Conservation (phyloP, 2,888 invertebrate species). For the Drosophila paramelanica region DNA sequence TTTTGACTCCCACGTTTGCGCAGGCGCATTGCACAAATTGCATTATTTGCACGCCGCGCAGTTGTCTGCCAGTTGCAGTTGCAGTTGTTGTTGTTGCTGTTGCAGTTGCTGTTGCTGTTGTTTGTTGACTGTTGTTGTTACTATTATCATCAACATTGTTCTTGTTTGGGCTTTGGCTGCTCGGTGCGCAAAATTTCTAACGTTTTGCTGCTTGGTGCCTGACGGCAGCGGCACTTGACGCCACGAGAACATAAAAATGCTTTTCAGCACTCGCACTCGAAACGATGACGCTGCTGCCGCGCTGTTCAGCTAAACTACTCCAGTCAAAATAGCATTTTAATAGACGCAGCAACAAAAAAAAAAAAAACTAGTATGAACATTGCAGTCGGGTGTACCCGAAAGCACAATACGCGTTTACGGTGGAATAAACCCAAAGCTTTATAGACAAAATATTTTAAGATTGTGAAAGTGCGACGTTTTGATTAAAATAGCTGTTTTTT, state of each 20-base stretch:
- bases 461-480: no score
- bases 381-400: not conserved
- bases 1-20: slow-evolving; percentile 77
- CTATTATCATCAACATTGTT: slow-evolving; percentile 79
- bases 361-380: not conserved
- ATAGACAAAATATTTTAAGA: no score
- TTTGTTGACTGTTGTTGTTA: slow-evolving; percentile 66
- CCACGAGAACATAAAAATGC: slow-evolving; percentile 81
- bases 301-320: slow-evolving; percentile 76
- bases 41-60: slow-evolving; percentile 78
- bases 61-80: slow-evolving; percentile 50
- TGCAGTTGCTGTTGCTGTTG: slow-evolving; percentile 34
- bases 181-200: slow-evolving; percentile 52
- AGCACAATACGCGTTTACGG: no score
- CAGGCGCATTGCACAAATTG: slow-evolving; percentile 79
- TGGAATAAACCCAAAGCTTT: no score
- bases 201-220: slow-evolving; percentile 45
- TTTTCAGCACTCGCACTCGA: slow-evolving; percentile 73
- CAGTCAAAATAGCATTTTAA: slow-evolving; percentile 80
- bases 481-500: no score
- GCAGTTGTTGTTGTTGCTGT: slow-evolving; percentile 34
- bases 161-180: slow-evolving; percentile 62
- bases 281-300: slow-evolving; percentile 66
- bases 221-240: slow-evolving; percentile 75
- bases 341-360: slow-evolving; percentile 58